Evolutionary conservation across 2,113 vertebrate genomes (phyloP).

Genomic region (Muntiacus muntjak): DNA sequence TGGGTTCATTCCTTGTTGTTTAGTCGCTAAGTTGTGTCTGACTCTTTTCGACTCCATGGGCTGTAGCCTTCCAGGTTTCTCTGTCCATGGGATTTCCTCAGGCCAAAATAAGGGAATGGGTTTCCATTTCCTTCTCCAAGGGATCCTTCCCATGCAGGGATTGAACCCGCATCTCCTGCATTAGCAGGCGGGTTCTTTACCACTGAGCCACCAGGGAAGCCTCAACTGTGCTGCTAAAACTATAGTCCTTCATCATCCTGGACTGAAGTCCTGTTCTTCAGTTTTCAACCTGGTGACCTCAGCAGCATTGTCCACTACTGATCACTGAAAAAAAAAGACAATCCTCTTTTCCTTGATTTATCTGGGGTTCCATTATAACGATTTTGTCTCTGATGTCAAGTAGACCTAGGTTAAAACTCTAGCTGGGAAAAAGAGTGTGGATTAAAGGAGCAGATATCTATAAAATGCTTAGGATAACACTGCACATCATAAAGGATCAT

Average conservation of each 20-base stretch:
- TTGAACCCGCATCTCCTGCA: accelerated
- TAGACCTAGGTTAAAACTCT: background rate
- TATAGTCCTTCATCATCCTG: too few relatives aligned
- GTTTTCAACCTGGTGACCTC: background rate
- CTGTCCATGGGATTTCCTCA: background rate
- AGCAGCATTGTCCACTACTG: background rate
- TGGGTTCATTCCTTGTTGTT: background rate
- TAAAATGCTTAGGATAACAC: background rate
- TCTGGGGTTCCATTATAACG: background rate
- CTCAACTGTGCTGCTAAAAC: background rate
- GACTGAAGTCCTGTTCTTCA: background rate
- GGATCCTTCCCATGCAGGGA: background rate
- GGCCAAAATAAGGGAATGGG: background rate
- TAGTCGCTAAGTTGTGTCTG: background rate
- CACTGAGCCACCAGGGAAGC: background rate
- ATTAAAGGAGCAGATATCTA: background rate
- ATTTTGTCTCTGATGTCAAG: background rate
- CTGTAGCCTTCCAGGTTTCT: background rate
- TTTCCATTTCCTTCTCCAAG: background rate
- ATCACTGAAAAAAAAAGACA: background rate
- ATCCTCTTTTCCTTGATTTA: background rate
- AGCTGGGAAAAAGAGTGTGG: background rate
- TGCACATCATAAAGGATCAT: background rate
- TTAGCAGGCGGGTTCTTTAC: background rate
- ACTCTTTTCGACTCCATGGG: background rate